Conservation (phyloP, 2,797 vertebrate species). For the Coreius guichenoti region DNA sequence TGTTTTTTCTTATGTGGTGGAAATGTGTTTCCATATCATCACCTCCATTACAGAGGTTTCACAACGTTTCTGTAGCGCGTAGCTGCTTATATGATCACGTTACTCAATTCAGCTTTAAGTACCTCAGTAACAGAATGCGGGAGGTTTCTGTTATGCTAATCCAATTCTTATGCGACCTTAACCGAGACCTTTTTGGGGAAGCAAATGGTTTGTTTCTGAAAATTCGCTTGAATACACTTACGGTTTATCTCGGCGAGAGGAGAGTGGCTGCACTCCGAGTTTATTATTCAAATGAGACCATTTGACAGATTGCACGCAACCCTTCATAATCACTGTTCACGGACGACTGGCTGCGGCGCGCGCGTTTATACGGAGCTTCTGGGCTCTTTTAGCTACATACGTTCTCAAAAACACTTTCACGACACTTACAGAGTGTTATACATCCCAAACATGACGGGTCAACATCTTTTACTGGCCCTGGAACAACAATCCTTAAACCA, state of each 20-base stretch:
- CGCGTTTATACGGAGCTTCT: conserved; percentile 10
- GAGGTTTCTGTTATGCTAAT: conserved; percentile 7
- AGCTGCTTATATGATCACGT: background rate
- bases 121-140: background rate
- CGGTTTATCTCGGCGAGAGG: conserved; percentile 29
- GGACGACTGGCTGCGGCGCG: background rate
- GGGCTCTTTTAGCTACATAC: conserved; percentile 7
- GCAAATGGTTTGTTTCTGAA: conserved; percentile 40
- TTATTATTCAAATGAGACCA: conserved; percentile 51
- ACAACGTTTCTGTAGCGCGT: background rate
- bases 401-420: background rate
- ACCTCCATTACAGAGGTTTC: conserved; percentile 20
- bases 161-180: conserved; percentile 27
- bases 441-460: background rate
- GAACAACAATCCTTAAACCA: background rate
- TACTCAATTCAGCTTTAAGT: conserved; percentile 1
- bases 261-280: conserved; percentile 43
- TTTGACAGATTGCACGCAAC: conserved; percentile 46
- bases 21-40: background rate
- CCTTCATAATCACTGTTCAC: conserved; percentile 48
- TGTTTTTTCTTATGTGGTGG: background rate
- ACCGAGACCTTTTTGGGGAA: conserved; percentile 17
- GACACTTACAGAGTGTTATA: background rate
- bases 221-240: conserved; percentile 31
- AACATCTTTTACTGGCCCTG: background rate